Evolutionary conservation across 2,113 vertebrate genomes (phyloP), one percentile per base, ranked within the genome.

Genomic region (Tragelaphus scriptus): DNA sequence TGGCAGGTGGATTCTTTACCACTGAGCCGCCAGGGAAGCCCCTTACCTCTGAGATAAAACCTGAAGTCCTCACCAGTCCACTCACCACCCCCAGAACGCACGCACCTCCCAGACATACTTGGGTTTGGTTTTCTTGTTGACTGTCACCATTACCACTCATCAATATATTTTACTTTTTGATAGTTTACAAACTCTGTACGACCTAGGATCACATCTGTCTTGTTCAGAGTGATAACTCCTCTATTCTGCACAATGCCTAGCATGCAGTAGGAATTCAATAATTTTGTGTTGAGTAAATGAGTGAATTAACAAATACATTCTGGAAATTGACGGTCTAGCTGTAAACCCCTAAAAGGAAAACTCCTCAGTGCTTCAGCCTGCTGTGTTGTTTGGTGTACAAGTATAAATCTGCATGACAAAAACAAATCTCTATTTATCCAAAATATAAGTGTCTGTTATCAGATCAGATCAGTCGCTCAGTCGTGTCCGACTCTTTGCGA

Each of bases 291-390:
- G 82, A 92, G 71, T 90, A 61, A 88, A 88, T 51, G 32, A 53
- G 55, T 94, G 30, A 92, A 47, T 96, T 40, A 88, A 91, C 85
- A 85, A 84, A 94, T 65, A 25, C 13, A 23, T 81, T 81, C 56
- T 75, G 61, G 79, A 95, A 95, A 93, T 0, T 40, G 79, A 13
- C 6, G 47, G 40, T 77, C 19, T 12, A n/a, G 85, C 28, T 11
- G 25, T 63, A 87, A 75, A 89, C 9, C 58, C 47, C 16, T 55
- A 81, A 26, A 49, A 49, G 75, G 44, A 13, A 28, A 85, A 61
- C 12, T 8, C n/a, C 12, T 65, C 19, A 25, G 30, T 44, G n/a
- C 58, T 65, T 88, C 14, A 36, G 47, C 14, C 44, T 80, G 63
- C 28, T 40, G 25, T 85, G 9, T 28, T 25, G 21, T 23, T 28